Percentiles rank a stretch among this genome's conserved stretches.
Evolutionary conservation across 92 coral and sea anemone genomes (phyloP).

Genomic region (Scolanthus callimorphus): DNA sequence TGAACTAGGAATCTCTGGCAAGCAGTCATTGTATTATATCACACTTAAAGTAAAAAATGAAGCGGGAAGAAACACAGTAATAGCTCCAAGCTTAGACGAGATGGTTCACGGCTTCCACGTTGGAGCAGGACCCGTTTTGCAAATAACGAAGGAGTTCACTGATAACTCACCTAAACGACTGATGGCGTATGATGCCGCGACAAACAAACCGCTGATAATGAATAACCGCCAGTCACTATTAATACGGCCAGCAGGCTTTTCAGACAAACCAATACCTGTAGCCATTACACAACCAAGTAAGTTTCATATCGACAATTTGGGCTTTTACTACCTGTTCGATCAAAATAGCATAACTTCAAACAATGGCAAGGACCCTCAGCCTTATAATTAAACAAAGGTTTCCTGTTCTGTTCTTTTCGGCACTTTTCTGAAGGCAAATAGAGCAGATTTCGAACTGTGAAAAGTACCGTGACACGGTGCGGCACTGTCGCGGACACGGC

Average conservation of each 20-base stretch:
- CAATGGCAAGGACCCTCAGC: too few relatives aligned
- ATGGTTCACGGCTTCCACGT: slow-evolving; percentile 81
- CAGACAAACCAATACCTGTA: slow-evolving; percentile 43
- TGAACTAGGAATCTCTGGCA: too few relatives aligned
- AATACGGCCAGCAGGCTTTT: slow-evolving; percentile 55
- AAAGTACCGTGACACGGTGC: too few relatives aligned
- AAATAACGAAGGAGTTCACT: slow-evolving; percentile 83
- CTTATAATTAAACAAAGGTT: too few relatives aligned
- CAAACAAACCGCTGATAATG: slow-evolving; percentile 62
- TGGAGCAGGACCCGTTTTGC: slow-evolving; percentile 77
- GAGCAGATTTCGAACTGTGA: too few relatives aligned
- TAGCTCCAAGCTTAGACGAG: slow-evolving; percentile 74
- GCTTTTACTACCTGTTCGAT: too few relatives aligned
- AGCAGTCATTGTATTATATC: slow-evolving; percentile 76
- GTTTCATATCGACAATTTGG: too few relatives aligned
- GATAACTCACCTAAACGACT: slow-evolving; percentile 62
- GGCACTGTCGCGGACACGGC: too few relatives aligned
- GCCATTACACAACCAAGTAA: slow-evolving; percentile 71
- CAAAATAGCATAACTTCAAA: too few relatives aligned
- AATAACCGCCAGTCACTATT: slow-evolving; percentile 67
- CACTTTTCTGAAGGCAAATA: too few relatives aligned
- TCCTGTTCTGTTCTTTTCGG: too few relatives aligned
- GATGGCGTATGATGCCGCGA: slow-evolving; percentile 68
- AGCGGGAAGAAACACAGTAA: slow-evolving; percentile 78
- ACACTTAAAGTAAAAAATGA: slow-evolving; percentile 85